Percentiles rank a stretch among this genome's conserved stretches.
These are phyloP conservation scores for Temnothorax unifasciatus DNA, from an alignment of 2,888 invertebrate species.

Conservation along the genomic window DNA sequence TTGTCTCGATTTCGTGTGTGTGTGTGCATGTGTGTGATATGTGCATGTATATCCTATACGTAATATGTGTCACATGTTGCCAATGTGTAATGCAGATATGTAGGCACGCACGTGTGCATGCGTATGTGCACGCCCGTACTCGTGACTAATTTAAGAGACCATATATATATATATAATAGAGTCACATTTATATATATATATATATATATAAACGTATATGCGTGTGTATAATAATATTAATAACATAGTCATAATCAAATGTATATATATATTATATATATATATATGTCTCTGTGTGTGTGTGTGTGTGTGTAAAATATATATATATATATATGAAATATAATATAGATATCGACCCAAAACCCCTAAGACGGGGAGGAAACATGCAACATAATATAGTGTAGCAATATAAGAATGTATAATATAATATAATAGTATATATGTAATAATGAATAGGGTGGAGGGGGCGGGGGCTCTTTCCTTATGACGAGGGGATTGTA, in stretches of 20 bases:
- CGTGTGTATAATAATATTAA: constrained; percentile 54
- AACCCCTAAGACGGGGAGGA: constrained; percentile 83
- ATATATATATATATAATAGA: constrained; percentile 64
- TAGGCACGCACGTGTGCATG: constrained; percentile 68
- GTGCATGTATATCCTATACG: constrained; percentile 67
- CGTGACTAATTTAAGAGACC: constrained; percentile 59
- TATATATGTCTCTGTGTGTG: constrained; percentile 27
- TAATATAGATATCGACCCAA: constrained; percentile 80
- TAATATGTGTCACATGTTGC: constrained; percentile 60
- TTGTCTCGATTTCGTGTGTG: constrained; percentile 48
- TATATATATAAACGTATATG: constrained; percentile 46
- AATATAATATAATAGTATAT: constrained; percentile 77
- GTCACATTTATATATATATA: constrained; percentile 56
- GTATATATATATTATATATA: constrained; percentile 59
- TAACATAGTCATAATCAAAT: constrained; percentile 58
- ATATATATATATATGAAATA: constrained; percentile 63
- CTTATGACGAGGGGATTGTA: constrained; percentile 79
- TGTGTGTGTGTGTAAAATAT: no score
- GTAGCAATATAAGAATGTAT: constrained; percentile 81
- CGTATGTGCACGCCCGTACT: constrained; percentile 74
- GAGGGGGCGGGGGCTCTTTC: constrained; percentile 74
- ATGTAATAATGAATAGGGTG: constrained; percentile 79
- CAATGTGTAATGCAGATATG: constrained; percentile 58
- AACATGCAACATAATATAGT: constrained; percentile 86
- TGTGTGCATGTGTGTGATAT: constrained; percentile 19